These are phyloP conservation scores for Drosophila leonis DNA, from an alignment of 2,888 invertebrate species.

Conservation along the genomic window DNA sequence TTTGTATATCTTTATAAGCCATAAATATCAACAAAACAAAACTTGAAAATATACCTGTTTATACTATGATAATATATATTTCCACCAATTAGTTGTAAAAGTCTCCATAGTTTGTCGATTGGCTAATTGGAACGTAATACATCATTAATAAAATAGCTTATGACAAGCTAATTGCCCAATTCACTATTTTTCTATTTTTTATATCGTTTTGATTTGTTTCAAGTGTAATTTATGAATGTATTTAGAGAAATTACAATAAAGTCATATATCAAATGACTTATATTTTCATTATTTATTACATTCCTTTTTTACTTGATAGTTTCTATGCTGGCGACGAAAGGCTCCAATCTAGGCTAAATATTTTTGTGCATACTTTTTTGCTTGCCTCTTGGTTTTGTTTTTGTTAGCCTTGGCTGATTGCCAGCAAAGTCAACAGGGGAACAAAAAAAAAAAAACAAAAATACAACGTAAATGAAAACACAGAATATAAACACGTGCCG, in stretches of 20 bases:
- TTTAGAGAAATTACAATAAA: not conserved
- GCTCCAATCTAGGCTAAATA: slow-evolving; percentile 18
- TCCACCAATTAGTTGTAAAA: not conserved
- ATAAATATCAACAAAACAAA: not conserved
- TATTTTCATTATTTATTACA: slow-evolving; percentile 27
- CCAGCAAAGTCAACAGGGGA: slow-evolving; percentile 46
- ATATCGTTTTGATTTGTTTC: not conserved
- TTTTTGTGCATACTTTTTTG: slow-evolving; percentile 21
- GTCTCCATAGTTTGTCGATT: not conserved
- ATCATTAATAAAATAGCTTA: slow-evolving; percentile 2
- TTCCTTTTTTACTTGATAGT: slow-evolving; percentile 9
- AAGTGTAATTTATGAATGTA: not conserved
- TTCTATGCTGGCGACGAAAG: slow-evolving; percentile 8
- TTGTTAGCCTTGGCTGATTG: slow-evolving; percentile 61
- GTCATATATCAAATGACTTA: slow-evolving; percentile 19
- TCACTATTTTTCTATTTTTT: not conserved
- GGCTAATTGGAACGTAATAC: slow-evolving; percentile 1
- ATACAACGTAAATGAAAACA: slow-evolving; percentile 36
- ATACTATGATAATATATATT: not conserved
- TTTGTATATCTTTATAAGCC: not conserved
- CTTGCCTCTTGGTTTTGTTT: slow-evolving; percentile 15
- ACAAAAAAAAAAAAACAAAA: slow-evolving; percentile 21
- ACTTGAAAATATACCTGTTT: not conserved
- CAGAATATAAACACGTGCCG: slow-evolving; percentile 35
- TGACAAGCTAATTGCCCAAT: slow-evolving; percentile 23